Evolutionary conservation across 1,140 invertebrate genomes (phyloP).

Genomic region (Penaeus chinensis): DNA sequence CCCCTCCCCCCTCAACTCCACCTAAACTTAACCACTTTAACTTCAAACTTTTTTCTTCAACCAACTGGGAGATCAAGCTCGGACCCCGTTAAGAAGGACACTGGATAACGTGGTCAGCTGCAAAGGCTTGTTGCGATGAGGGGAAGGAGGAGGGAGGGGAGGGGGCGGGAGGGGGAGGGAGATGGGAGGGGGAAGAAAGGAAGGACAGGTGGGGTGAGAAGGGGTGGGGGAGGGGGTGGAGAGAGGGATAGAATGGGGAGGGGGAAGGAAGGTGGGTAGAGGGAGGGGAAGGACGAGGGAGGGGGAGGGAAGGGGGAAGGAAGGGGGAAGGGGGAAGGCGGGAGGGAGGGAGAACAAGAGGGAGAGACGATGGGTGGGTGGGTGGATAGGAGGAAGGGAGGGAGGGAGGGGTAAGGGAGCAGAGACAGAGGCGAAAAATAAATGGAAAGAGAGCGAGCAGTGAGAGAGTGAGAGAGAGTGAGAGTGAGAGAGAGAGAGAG

Average conservation of each 20-base stretch:
- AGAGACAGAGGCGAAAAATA: no score
- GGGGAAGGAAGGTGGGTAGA: no score
- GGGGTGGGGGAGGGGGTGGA: no score
- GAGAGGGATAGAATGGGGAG: no score
- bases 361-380: no score
- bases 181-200: not conserved
- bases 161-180: not conserved
- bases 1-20: not conserved
- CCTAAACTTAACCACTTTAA: not conserved
- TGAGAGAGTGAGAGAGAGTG: not conserved
- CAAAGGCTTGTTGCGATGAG: not conserved
- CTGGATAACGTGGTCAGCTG: conserved; percentile 13
- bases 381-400: no score
- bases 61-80: not conserved
- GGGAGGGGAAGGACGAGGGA: no score
- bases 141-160: not conserved
- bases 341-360: no score
- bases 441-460: no score
- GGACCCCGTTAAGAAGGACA: conserved; percentile 6
- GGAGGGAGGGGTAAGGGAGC: no score
- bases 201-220: not conserved
- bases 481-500: conserved; percentile 38
- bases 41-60: conserved; percentile 16
- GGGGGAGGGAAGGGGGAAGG: no score
- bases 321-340: no score